Conservation (phyloP, 2,113 vertebrate genomes). For the Verasper variegatus region DNA sequence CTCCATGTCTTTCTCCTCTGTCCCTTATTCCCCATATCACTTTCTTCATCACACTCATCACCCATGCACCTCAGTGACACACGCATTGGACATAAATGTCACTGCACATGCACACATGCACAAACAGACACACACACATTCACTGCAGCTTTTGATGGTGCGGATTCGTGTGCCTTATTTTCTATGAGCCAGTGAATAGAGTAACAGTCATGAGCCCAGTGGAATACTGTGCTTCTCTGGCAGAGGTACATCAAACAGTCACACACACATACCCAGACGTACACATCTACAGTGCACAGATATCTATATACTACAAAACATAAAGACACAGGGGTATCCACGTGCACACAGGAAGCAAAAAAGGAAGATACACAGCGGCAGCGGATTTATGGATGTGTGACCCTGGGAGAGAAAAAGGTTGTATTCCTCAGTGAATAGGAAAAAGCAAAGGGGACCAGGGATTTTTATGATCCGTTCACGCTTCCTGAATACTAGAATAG, state of each 20-base stretch:
- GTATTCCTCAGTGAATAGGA: slow-evolving; percentile 48
- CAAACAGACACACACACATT: slow-evolving; percentile 11
- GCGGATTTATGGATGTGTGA: slow-evolving; percentile 45
- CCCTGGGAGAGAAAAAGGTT: slow-evolving; percentile 45
- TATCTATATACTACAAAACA: slow-evolving; percentile 17
- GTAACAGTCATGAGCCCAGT: slow-evolving; percentile 16
- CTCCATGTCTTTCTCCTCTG: slow-evolving; percentile 34
- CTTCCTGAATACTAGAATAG: slow-evolving; percentile 59
- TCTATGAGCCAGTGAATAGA: slow-evolving; percentile 31
- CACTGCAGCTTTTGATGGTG: slow-evolving; percentile 20
- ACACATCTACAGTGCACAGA: not conserved
- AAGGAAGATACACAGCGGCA: slow-evolving; percentile 33
- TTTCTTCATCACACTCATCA: slow-evolving; percentile 41
- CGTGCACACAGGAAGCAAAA: slow-evolving; percentile 25
- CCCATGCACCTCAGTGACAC: slow-evolving; percentile 1
- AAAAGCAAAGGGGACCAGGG: slow-evolving; percentile 42
- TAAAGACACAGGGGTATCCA: not conserved
- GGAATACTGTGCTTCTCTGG: slow-evolving; percentile 17
- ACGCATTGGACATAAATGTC: not conserved
- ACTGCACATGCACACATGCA: not conserved
- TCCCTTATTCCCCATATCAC: slow-evolving; percentile 50
- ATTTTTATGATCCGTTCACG: slow-evolving; percentile 66
- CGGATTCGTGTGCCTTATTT: slow-evolving; percentile 48
- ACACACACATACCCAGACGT: slow-evolving; percentile 9
- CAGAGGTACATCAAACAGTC: slow-evolving; percentile 8